Conservation (phyloP, 2,113 vertebrate genomes). For the Isichthys henryi region DNA sequence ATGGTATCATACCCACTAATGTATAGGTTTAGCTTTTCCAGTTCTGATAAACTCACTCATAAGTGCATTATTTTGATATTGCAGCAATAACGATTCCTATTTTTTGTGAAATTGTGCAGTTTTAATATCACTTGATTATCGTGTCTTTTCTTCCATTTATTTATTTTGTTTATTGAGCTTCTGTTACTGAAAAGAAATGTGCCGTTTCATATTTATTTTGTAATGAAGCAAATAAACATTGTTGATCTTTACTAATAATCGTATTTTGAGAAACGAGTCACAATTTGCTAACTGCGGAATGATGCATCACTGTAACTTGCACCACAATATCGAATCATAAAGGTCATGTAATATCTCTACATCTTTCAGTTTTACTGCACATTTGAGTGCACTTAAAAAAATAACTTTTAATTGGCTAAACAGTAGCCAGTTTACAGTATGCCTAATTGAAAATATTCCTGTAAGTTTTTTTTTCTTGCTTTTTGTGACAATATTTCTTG, state of each 20-base stretch:
- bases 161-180: neutral
- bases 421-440: neutral
- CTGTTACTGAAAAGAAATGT: neutral
- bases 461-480: neutral
- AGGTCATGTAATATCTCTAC: neutral
- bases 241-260: neutral
- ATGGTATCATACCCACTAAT: neutral
- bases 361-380: neutral
- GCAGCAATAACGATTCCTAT: neutral
- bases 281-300: neutral
- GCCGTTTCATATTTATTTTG: neutral
- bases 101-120: neutral
- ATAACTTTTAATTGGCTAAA: neutral
- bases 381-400: neutral
- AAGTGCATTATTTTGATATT: neutral
- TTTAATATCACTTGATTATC: neutral
- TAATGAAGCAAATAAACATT: neutral
- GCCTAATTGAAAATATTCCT: neutral
- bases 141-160: neutral
- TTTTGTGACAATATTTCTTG: neutral
- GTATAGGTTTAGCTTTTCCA: neutral
- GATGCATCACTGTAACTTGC: neutral
- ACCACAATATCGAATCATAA: neutral
- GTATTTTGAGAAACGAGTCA: neutral
- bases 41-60: neutral